Percentiles rank a stretch among this genome's conserved stretches.
Conservation (phyloP, 2,797 vertebrate genomes). For the Cuniculus paca region DNA sequence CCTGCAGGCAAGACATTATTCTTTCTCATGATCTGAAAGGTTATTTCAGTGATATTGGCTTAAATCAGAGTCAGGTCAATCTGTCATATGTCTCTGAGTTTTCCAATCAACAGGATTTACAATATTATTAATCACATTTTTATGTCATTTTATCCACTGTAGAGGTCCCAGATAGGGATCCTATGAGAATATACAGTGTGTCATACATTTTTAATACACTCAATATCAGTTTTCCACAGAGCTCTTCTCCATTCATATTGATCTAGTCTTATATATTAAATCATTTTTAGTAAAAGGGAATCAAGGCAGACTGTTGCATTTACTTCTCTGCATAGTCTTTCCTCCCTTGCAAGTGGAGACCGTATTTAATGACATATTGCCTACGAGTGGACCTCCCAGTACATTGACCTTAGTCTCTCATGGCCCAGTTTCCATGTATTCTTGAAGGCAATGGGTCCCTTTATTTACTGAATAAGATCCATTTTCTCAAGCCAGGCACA, state of each 20-base stretch:
- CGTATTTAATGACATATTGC: neutral
- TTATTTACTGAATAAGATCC: neutral
- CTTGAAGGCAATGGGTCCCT: neutral
- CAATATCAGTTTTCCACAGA: conserved; percentile 27
- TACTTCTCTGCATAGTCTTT: neutral
- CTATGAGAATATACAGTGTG: conserved; percentile 68
- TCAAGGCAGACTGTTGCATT: neutral
- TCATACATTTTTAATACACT: conserved; percentile 77
- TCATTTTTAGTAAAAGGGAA: conserved; percentile 69
- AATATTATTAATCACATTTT: conserved; percentile 83
- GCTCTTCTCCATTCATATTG: conserved; percentile 37
- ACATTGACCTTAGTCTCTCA: neutral
- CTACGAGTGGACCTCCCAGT: neutral
- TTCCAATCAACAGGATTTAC: conserved; percentile 83
- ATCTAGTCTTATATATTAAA: conserved; percentile 70
- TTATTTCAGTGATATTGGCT: conserved; percentile 80
- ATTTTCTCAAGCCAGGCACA: neutral
- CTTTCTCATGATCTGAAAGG: conserved; percentile 73
- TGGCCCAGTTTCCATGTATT: neutral
- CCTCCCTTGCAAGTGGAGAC: neutral
- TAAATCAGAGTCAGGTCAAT: conserved; percentile 82
- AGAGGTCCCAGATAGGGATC: conserved; percentile 25
- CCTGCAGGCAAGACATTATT: conserved; percentile 75
- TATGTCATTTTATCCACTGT: conserved; percentile 76
- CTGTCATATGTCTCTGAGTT: conserved; percentile 80